Percentiles rank a stretch among this genome's conserved stretches.
Evolutionary conservation across 2,888 invertebrate genomes (phyloP).

Genomic region (Xylocampa areola): DNA sequence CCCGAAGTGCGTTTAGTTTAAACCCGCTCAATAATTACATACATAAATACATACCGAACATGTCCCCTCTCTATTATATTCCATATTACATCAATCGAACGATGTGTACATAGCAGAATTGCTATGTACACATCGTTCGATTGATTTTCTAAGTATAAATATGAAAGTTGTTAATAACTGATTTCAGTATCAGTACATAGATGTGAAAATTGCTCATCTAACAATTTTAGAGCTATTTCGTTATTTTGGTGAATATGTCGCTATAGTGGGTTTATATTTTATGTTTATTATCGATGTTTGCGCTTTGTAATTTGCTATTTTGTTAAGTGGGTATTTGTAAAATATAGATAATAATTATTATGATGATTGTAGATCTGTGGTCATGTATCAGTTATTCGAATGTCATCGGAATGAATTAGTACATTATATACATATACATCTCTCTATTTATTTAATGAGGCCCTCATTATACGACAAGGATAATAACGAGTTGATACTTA

Average conservation of each 20-base stretch:
- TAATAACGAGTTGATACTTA: no score
- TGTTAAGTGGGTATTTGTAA: background rate
- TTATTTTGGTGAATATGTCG: constrained; percentile 3
- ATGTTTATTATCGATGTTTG: constrained; percentile 1
- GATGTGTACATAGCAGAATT: constrained; percentile 8
- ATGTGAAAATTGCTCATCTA: constrained; percentile 17
- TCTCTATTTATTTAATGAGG: no score
- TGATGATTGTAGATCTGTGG: no score
- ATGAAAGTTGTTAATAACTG: constrained; percentile 34
- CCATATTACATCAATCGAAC: constrained; percentile 46
- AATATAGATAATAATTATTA: background rate
- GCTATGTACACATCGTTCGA: background rate
- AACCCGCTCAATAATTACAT: constrained; percentile 66
- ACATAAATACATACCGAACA: constrained; percentile 62
- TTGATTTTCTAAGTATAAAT: constrained; percentile 30
- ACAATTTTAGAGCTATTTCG: constrained; percentile 6
- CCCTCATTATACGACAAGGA: no score
- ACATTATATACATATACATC: no score
- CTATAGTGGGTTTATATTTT: background rate
- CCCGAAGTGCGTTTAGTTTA: constrained; percentile 70
- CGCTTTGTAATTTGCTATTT: background rate
- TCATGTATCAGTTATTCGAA: no score
- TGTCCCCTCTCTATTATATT: constrained; percentile 63
- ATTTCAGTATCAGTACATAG: constrained; percentile 18
- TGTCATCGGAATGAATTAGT: no score